Conservation (phyloP, 1,140 invertebrate species). For the Nasonia longicornis region DNA sequence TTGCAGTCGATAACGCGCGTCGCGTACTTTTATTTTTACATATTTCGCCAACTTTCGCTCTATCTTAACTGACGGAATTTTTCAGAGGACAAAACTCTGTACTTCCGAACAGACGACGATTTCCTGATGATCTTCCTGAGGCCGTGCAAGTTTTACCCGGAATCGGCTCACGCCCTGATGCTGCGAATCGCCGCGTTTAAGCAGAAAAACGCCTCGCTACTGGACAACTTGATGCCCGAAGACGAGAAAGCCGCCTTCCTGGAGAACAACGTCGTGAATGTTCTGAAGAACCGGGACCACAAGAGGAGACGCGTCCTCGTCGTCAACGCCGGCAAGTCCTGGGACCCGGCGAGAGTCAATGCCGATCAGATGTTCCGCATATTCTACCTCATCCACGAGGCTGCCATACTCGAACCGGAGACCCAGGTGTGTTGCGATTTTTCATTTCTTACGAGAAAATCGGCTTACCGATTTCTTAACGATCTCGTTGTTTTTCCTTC, state of each 20-base stretch:
- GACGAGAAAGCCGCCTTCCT: constrained; percentile 76
- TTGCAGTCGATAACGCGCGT: not conserved
- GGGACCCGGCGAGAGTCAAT: constrained; percentile 79
- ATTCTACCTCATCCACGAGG: constrained; percentile 83
- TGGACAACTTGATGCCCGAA: constrained; percentile 75
- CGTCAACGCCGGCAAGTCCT: constrained; percentile 73
- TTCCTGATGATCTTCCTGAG: constrained; percentile 81
- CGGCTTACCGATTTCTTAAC: not conserved
- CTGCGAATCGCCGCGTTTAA: constrained; percentile 80
- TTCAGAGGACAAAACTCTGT: constrained; percentile 71
- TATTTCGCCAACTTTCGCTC: not conserved
- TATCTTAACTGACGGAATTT: constrained; percentile 1
- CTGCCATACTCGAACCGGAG: constrained; percentile 79
- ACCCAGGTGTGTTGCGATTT: constrained; percentile 70
- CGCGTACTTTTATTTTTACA: too few species aligned
- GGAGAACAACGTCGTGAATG: constrained; percentile 80
- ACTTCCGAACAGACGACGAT: constrained; percentile 79
- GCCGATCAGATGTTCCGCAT: constrained; percentile 81
- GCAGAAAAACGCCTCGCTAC: constrained; percentile 74
- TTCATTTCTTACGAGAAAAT: not conserved
- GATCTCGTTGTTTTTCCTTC: constrained; percentile 6
- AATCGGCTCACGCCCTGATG: constrained; percentile 83
- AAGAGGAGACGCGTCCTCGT: constrained; percentile 75
- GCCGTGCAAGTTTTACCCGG: constrained; percentile 83
- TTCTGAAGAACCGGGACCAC: constrained; percentile 77